phyloP scores from a whole-genome alignment of 2,113 vertebrate genomes.

The Thalassarche chlororhynchos region DNA sequence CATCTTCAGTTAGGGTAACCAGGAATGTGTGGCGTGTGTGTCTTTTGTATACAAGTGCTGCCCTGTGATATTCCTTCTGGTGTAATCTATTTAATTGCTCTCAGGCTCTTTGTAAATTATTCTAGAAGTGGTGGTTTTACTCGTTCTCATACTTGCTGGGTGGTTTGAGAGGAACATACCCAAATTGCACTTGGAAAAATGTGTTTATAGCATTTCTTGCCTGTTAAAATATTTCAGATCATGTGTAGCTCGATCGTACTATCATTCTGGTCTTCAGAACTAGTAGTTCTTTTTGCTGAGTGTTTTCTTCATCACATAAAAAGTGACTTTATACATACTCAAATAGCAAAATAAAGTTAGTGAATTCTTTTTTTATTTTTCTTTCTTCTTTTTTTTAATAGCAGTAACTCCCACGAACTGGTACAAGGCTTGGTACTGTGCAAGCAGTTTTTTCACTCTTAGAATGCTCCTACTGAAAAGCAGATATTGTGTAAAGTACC shows the following conservation, averaged over 20 bases:
- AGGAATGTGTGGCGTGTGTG: fast-evolving
- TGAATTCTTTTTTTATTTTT: neutral
- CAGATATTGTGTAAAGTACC: constrained; percentile 84
- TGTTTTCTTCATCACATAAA: neutral
- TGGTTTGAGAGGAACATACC: neutral
- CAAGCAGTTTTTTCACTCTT: constrained; percentile 54
- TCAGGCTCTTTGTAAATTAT: neutral
- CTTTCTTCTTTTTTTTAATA: constrained; percentile 31
- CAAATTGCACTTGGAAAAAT: neutral
- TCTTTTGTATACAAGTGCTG: neutral
- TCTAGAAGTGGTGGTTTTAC: neutral
- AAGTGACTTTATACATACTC: constrained; percentile 19
- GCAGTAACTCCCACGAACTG: constrained; percentile 83
- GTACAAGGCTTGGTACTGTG: constrained; percentile 77
- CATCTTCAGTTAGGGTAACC: neutral
- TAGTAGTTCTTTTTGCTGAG: neutral
- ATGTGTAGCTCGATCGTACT: neutral
- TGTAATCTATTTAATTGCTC: neutral
- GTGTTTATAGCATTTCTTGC: neutral
- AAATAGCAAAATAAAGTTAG: constrained; percentile 38
- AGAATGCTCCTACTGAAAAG: constrained; percentile 79
- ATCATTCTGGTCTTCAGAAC: neutral
- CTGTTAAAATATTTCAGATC: neutral
- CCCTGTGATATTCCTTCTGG: neutral
- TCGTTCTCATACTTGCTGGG: neutral